Evolutionary conservation across 2,113 vertebrate species (phyloP), one percentile per base, ranked within the genome.

Genomic region (Paratilapia polleni): DNA sequence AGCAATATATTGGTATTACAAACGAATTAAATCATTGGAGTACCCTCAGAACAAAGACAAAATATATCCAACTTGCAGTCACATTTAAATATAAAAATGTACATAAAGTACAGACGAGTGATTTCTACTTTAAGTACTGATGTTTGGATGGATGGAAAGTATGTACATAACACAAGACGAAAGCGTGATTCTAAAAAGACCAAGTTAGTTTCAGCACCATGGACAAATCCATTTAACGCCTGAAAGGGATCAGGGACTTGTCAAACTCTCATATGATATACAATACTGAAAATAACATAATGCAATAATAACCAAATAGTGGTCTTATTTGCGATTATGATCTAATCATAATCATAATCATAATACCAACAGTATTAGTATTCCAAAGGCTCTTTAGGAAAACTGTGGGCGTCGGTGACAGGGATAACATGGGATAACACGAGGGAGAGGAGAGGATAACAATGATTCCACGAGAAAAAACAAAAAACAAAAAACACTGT

Each of bases 41-140:
- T 28, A 24, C 41, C 47, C 41, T 47, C 22, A 47, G 10, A 24
- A 70, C 6, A 28, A 70, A 8, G 10, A 20, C 12, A 17, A 52
- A 8, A 52, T 0, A 1, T 31, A 31, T 20, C 17, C 41, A 24
- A 0, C 24, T 24, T 28, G 26, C 24, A 70, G 7, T 52, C 3
- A 49, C 5, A 0, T 0, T 41, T 15, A 17, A 24, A 22, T 64
- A 13, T 22, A 34, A 22, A 38, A n/a, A 1, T 28, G 3, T 22
- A 70, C 41, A 47, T 28, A 49, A 20, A 3, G 24, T 0, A 28
- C 15, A 49, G 24, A 4, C 5, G 24, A 41, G 24, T 19, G 0
- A 26, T 24, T 52, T 49, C 22, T 26, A 22, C 5, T 49, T 9
- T 68, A 28, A 5, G 0, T 47, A 47, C 1, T 68, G 28, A 28